Evolutionary conservation across 2,113 vertebrate genomes (phyloP).

Genomic region (Desmodus rotundus): DNA sequence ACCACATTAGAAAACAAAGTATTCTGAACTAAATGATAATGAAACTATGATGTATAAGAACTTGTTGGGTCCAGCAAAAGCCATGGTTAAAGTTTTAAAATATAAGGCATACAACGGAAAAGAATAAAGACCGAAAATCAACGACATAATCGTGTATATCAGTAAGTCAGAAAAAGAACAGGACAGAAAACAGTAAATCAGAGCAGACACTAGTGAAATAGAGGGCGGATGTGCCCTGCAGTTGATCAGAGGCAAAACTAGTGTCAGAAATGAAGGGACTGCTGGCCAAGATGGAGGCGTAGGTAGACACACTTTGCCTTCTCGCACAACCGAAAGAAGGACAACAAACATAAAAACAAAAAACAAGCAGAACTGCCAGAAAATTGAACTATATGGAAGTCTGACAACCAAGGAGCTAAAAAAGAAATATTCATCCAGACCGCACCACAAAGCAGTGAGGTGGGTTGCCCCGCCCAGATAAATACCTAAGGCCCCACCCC

Average conservation of each 20-base stretch:
- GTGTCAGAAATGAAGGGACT: not conserved
- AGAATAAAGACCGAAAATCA: not conserved
- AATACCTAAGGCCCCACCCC: too few species aligned
- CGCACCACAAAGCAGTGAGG: too few species aligned
- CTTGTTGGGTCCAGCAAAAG: not conserved
- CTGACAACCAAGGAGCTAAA: too few species aligned
- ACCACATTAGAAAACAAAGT: not conserved
- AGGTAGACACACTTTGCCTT: too few species aligned
- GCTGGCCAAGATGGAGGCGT: too few species aligned
- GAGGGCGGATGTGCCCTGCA: not conserved
- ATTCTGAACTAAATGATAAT: not conserved
- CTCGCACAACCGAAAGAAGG: too few species aligned
- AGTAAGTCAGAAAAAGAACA: not conserved
- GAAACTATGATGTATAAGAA: not conserved
- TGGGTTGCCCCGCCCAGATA: too few species aligned
- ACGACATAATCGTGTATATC: not conserved
- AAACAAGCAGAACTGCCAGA: too few species aligned
- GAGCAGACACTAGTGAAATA: not conserved
- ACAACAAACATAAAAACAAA: too few species aligned
- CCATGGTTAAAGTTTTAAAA: not conserved
- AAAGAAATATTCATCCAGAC: too few species aligned
- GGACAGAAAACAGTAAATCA: not conserved
- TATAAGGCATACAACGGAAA: not conserved
- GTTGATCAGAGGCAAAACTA: not conserved
- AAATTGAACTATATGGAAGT: too few species aligned